Evolutionary conservation across 2,888 invertebrate genomes (phyloP), one percentile per base, ranked within the genome.

Genomic region (Netelia melanura): DNA sequence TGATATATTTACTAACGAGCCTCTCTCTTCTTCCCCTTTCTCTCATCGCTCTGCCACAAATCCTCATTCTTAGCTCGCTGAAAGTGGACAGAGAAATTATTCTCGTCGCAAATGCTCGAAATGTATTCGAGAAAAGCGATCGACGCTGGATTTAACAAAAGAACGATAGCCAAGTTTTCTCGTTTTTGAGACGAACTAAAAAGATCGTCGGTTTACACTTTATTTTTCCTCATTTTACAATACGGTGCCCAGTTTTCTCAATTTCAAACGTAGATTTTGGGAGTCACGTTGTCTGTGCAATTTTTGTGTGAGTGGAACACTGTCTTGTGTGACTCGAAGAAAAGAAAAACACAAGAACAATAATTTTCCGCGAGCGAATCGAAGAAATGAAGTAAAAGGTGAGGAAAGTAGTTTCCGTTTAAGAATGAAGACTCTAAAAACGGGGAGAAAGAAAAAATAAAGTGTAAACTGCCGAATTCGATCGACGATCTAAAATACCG

Each of bases 141-240:
- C 9, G 56, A 9, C 56, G 54, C 54, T 71, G 58, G 11, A 43
- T 71, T 58, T 58, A 3, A 14, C 70, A 3, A 30, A 54, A 54
- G 14, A 71, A 58, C 71, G 43, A 30, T 38, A 25, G 56, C 6
- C 38, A 38, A 38, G 6, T 6, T 38, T 3, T 8, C 38, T 38
- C 21, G 21, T 58, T 71, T 43, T 48, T 52, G 14, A 71, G 72
- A 58, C n/a, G n/a, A 23, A 58, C 25, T 48, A 25, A 44, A 72
- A 72, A 58, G n/a, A 58, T 44, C 6, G 25, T 58, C 21, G n/a
- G 48, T 72, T 72, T 61, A 61, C 44, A 48, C 61, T 72, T 72
- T 72, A 72, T 72, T 72, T 72, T 44, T 72, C 43, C 10, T 10
- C 17, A 30, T 52, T 56, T 54, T 38, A 25, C 25, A 52, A 48